Base-by-base conservation (phyloP, 2,113 vertebrate species). In the Coreoperca whiteheadi region DNA sequence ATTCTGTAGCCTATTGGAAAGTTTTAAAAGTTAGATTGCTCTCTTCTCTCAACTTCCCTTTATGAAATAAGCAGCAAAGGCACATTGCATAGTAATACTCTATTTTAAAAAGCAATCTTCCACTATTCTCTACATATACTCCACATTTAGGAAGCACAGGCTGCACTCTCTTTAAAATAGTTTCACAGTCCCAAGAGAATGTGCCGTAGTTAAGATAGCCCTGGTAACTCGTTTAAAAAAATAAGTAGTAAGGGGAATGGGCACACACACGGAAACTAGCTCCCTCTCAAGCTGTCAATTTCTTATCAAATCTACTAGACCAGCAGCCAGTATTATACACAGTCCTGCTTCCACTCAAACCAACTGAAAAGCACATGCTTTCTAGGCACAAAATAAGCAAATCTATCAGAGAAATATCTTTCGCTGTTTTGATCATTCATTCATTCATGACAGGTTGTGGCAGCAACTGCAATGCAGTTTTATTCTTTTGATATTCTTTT, bases 1-100 rank as follows among this genome's bases (percentile, higher is more conserved):
- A 82, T 72, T 75, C 48, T 86, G 71, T 14, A 71, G 53, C 37
- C 59, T 50, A 53, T 41, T 70, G 23, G 43, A 73, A 81, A 70
- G 69, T 88, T 77, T 84, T 81, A 20, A 70, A 68, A 83, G 67
- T 53, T 59, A 72, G 66, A 76, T 54, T 79, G 71, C 74, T 76
- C 32, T 71, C 60, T 60, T 72, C 20, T n/a, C n/a, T n/a, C 20
- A 68, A 53, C 43, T 65, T 84, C 53, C 48, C 28, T 77, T 88
- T 56, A 78, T 83, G 54, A 71, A 77, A 88, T 54, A 79, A 53
- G 46, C 46, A 85, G 46, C 39, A 77, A 67, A 83, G 30, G 37
- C 10, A 57, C 46, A 78, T 68, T 72, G 41, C 32, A 86, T n/a
- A 67, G 30, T 28, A 76, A 72, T 1, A 68, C 54, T 60, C 10